Conservation (phyloP, 2,888 invertebrate species). For the Cantharis lateralis region DNA sequence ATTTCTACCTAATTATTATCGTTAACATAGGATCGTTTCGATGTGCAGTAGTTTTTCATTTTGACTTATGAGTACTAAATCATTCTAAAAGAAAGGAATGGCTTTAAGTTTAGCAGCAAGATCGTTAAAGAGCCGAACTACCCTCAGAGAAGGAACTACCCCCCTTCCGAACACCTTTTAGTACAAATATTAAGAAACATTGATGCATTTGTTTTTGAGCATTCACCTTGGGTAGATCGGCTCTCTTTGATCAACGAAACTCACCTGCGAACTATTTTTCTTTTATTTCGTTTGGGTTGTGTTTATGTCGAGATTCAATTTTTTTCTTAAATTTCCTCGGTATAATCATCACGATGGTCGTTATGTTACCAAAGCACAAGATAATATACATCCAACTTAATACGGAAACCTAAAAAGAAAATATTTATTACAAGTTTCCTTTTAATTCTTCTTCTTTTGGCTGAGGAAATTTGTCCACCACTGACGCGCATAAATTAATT, state of each 20-base stretch:
- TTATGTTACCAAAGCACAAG: conserved; percentile 87
- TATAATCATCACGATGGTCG: conserved; percentile 87
- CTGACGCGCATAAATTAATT: no score
- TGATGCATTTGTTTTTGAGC: no score
- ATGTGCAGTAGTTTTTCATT: not conserved
- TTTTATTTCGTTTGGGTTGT: not conserved
- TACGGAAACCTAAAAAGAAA: conserved; percentile 59
- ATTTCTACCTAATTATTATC: not conserved
- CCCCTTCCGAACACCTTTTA: no score
- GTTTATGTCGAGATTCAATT: not conserved
- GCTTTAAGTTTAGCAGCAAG: not conserved
- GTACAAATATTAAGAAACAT: no score
- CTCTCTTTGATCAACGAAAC: not conserved
- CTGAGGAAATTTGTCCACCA: no score
- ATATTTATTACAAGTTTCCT: not conserved
- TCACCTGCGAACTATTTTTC: not conserved
- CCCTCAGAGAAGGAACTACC: no score
- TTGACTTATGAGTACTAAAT: not conserved
- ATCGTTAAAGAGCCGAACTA: not conserved
- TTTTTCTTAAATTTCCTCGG: conserved; percentile 80
- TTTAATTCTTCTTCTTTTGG: no score
- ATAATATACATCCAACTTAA: conserved; percentile 84
- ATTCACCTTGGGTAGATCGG: not conserved
- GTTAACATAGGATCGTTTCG: not conserved
- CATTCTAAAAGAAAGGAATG: not conserved